A percentile compares a stretch with the other conserved stretches of the same genome.
Evolutionary conservation across 2,888 invertebrate species (phyloP).

Genomic region (Heterodera filipjevi): DNA sequence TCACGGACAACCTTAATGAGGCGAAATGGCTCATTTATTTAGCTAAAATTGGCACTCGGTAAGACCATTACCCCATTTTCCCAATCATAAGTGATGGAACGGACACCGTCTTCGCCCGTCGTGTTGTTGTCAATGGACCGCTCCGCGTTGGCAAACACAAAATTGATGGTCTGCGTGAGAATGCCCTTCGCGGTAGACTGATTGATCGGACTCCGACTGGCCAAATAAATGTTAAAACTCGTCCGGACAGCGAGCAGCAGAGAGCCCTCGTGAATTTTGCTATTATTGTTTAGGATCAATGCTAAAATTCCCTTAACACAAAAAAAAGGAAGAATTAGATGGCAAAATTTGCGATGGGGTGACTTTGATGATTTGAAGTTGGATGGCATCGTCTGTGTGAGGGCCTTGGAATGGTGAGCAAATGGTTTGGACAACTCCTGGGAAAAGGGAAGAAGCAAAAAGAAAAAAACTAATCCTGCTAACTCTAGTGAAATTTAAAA

Average conservation of each 20-base stretch:
- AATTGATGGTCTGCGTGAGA: constrained; percentile 97
- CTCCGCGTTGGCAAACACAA: constrained; percentile 97
- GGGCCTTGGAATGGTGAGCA: constrained; percentile 95
- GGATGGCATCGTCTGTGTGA: constrained; percentile 96
- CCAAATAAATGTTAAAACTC: constrained; percentile 97
- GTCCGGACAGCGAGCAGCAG: constrained; percentile 87
- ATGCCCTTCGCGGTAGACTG: constrained; percentile 98
- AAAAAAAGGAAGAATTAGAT: no score
- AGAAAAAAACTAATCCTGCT: no score
- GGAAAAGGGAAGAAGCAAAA: neutral
- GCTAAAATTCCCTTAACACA: constrained; percentile 84
- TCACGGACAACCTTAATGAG: constrained; percentile 39
- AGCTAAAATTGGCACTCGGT: neutral
- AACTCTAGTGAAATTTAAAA: no score
- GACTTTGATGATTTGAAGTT: constrained; percentile 91
- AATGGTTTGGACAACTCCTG: constrained; percentile 87
- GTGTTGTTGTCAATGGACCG: constrained; percentile 64
- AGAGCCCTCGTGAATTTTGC: constrained; percentile 97
- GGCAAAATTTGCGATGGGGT: constrained; percentile 4
- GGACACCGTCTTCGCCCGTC: constrained; percentile 46
- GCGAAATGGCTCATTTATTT: neutral
- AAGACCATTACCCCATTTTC: constrained; percentile 49
- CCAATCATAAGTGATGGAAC: constrained; percentile 39
- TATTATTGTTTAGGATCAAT: constrained; percentile 96
- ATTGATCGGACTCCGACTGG: constrained; percentile 92